Conservation (phyloP, 2,797 vertebrate species). For the Onychomys arenicola region DNA sequence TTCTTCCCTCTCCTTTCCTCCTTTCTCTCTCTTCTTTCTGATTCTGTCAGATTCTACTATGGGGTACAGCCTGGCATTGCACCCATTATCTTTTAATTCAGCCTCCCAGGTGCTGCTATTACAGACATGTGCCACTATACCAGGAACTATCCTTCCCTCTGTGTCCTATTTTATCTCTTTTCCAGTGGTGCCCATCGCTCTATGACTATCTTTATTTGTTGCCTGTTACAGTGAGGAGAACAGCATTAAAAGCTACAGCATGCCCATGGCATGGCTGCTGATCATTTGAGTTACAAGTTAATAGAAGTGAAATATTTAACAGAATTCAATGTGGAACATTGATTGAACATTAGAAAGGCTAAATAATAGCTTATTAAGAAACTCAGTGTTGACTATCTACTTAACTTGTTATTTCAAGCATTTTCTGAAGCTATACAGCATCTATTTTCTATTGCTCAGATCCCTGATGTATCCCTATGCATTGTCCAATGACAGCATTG, state of each 20-base stretch:
- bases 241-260: too few relatives aligned
- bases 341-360: not conserved
- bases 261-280: not conserved
- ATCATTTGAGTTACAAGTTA: not conserved
- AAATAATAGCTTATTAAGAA: not conserved
- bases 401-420: constrained; percentile 21
- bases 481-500: not conserved
- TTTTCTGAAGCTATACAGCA: not conserved
- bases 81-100: too few relatives aligned
- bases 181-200: not conserved
- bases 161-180: not conserved
- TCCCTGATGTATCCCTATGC: not conserved
- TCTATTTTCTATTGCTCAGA: not conserved
- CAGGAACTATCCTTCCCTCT: not conserved
- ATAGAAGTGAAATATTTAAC: not conserved
- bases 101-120: not conserved
- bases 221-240: not conserved
- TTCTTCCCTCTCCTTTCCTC: not conserved
- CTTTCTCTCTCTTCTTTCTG: not conserved
- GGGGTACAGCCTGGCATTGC: not conserved
- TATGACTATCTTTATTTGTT: not conserved
- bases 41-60: not conserved
- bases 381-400: not conserved
- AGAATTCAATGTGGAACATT: not conserved
- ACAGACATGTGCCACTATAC: not conserved